These are phyloP conservation scores for Podilymbus podiceps DNA, from an alignment of 2,113 vertebrate genomes.

Conservation along the genomic window DNA sequence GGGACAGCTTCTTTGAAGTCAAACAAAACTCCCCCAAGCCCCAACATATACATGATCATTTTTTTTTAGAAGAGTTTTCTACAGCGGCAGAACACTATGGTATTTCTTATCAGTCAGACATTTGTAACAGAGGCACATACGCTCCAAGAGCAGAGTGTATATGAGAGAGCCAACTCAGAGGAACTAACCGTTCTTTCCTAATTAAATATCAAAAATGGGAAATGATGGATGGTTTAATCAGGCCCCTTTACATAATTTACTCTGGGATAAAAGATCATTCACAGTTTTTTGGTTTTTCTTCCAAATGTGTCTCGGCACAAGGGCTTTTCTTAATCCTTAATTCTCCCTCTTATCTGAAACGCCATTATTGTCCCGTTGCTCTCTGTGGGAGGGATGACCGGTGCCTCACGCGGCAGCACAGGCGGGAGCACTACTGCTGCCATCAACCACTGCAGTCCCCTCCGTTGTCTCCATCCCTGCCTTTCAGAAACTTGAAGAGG, in stretches of 20 bases:
- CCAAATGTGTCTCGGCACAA: neutral
- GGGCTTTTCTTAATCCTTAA: neutral
- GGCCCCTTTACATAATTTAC: neutral
- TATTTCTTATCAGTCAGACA: neutral
- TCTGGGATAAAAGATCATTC: neutral
- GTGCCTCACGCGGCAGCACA: neutral
- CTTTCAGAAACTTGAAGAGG: neutral
- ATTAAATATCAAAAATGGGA: neutral
- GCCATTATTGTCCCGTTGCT: neutral
- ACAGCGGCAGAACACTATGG: neutral
- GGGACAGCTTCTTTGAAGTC: neutral
- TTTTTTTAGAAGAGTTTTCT: neutral
- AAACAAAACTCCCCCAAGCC: neutral
- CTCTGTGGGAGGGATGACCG: neutral
- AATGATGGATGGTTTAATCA: neutral
- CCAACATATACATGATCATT: neutral
- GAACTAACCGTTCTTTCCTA: neutral
- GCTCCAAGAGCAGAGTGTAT: neutral
- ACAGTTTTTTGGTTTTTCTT: neutral
- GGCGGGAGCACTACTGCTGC: neutral
- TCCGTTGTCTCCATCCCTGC: neutral
- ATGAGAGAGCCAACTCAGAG: neutral
- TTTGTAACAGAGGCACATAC: fast-evolving
- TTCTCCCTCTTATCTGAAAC: neutral
- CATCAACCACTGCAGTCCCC: neutral